Evolutionary conservation across 1,140 invertebrate genomes (phyloP).

Genomic region (Sitodiplosis mosellana): DNA sequence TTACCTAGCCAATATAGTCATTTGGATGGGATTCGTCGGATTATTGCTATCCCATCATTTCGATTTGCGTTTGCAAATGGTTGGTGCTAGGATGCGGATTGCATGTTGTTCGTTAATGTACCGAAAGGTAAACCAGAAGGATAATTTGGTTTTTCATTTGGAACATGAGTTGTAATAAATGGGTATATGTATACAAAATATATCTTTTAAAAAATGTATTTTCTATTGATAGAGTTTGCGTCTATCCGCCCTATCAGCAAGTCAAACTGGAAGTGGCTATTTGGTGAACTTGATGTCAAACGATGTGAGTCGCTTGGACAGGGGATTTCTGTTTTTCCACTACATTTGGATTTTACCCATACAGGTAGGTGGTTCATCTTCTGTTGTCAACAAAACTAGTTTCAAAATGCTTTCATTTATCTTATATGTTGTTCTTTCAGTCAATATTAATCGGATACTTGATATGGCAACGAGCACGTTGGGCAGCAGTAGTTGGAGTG

Average conservation of each 20-base stretch:
- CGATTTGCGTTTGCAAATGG: constrained; percentile 18
- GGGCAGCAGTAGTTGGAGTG: constrained; percentile 50
- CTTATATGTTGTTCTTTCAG: constrained; percentile 54
- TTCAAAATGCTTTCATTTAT: constrained; percentile 31
- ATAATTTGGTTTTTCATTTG: neutral
- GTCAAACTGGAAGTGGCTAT: constrained; percentile 56
- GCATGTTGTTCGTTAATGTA: constrained; percentile 38
- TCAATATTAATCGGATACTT: constrained; percentile 34
- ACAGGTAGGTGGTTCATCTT: too few relatives aligned
- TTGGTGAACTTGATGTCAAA: constrained; percentile 72
- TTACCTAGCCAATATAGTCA: constrained; percentile 14
- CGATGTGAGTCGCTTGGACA: constrained; percentile 48
- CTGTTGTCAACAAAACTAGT: neutral
- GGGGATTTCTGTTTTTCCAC: constrained; percentile 37
- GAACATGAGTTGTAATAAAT: constrained; percentile 4
- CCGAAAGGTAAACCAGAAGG: constrained; percentile 27
- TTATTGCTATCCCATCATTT: constrained; percentile 24
- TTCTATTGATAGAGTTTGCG: constrained; percentile 32
- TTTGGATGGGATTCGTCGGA: constrained; percentile 14
- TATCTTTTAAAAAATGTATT: too few relatives aligned
- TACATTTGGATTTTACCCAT: constrained; percentile 50
- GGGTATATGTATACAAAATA: constrained; percentile 4
- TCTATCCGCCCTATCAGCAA: constrained; percentile 42
- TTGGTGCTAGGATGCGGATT: constrained; percentile 30
- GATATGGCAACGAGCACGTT: constrained; percentile 46